Evolutionary conservation across 2,888 invertebrate species (phyloP).

Genomic region (Sipha maydis): DNA sequence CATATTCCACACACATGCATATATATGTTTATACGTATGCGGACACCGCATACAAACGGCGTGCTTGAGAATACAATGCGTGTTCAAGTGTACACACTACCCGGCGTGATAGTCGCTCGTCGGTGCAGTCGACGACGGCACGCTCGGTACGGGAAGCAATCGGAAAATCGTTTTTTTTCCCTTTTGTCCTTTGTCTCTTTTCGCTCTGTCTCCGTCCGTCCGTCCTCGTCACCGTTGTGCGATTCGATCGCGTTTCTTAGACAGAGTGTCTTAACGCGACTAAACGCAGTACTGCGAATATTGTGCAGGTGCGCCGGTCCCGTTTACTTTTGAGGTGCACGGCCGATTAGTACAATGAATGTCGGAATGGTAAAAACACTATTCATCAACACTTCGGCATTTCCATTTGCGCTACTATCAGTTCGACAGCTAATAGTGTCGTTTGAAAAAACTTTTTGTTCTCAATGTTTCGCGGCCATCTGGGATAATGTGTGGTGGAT

Average conservation of each 20-base stretch:
- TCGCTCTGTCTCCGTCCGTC: neutral
- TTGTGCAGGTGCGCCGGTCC: neutral
- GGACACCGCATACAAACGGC: no score
- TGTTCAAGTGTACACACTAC: no score
- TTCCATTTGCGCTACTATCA: neutral
- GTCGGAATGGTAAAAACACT: neutral
- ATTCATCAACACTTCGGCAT: slow-evolving; percentile 36
- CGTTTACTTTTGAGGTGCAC: neutral
- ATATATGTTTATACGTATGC: no score
- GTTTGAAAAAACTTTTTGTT: slow-evolving; percentile 41
- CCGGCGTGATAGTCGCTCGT: no score
- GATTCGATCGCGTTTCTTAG: neutral
- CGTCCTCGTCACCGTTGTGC: neutral
- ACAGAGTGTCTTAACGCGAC: no score
- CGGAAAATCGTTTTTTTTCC: neutral
- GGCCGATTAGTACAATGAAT: neutral
- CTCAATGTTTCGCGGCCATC: neutral
- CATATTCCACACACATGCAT: no score
- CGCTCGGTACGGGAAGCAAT: neutral
- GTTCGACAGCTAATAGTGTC: neutral
- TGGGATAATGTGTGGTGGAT: neutral
- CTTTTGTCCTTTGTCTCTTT: neutral
- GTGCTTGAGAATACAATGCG: no score
- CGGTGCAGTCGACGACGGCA: no score
- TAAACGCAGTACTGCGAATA: neutral